Evolutionary conservation across 2,888 invertebrate species (phyloP), one percentile per base, ranked within the genome.

Genomic region (Oegoconia quadripuncta): DNA sequence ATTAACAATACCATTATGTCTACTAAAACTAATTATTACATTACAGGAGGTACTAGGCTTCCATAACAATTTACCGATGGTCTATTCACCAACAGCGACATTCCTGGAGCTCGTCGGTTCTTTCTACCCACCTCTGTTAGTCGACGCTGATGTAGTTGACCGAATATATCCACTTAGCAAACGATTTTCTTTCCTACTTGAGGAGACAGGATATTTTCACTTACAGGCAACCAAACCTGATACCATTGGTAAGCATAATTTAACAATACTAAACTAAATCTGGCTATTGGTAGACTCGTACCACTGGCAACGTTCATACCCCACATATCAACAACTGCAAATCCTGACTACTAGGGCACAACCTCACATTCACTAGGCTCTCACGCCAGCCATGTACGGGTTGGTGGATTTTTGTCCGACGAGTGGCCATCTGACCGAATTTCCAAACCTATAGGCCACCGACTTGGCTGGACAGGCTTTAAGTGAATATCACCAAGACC

Each of bases 171-270:
- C 82, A 0, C 36, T 77, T 1, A 41, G 41, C 1, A 41, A 54
- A 5, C 42, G 40, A 3, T 68, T 54, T 20, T 42, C 48, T 0
- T 35, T 11, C 9, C 3, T 75, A 1, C 0, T 79, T 0, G 64
- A 74, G 13, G 77, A 78, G 28, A 34, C 44, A 0, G 78, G 77
- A 0, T 90, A 66, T 44, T 52, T 93, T 52, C 95, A 96, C 64
- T 55, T 96, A 5, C 97, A 97, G 67, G 90, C 95, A 0, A 94
- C 95, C 0, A 97, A 96, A 65, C 97, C 97, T 9, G 96, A 97
- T 60, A 96, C 97, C 0, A 33, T 74, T 11, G 74, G 74, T 74
- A 49, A 54, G 58, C 46, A 4, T 20, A 8, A 11, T 12, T 20
- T 7, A 4, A 20, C 18, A 32, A 30, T n/a, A n/a, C n/a, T n/a